A percentile compares a stretch with the other conserved stretches of the same genome.
Evolutionary conservation across 2,888 invertebrate species (phyloP).

Genomic region (Eucera pruinosa): DNA sequence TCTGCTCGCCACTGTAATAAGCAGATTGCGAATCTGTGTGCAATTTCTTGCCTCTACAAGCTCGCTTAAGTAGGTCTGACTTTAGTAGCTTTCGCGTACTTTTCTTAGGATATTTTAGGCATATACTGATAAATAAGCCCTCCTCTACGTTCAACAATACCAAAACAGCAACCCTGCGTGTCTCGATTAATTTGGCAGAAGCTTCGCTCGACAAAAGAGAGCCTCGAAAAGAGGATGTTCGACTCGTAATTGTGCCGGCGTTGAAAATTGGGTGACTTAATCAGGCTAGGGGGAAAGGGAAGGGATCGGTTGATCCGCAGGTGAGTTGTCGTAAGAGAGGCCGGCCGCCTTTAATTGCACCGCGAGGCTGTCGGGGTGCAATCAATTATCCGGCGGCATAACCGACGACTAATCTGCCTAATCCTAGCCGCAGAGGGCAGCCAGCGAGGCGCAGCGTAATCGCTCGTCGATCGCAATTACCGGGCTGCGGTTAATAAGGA

Average conservation of each 20-base stretch:
- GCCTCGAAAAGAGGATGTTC: not conserved
- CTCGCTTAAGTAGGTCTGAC: no score
- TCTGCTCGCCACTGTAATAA: no score
- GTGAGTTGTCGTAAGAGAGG: constrained; percentile 48
- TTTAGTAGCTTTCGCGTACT: no score
- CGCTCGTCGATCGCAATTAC: constrained; percentile 82
- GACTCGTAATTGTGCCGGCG: not conserved
- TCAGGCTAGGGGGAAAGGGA: constrained; percentile 11
- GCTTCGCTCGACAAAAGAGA: not conserved
- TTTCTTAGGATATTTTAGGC: no score
- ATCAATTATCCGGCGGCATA: constrained; percentile 80
- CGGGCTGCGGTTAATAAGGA: constrained; percentile 84
- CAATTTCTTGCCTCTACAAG: no score
- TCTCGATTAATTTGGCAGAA: not conserved
- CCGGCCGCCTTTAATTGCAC: constrained; percentile 64
- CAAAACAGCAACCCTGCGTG: no score
- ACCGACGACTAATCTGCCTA: constrained; percentile 83
- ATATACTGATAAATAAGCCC: no score
- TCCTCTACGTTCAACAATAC: no score
- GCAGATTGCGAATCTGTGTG: no score
- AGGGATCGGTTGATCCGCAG: constrained; percentile 39
- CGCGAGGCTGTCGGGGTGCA: constrained; percentile 64
- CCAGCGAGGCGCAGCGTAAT: constrained; percentile 82
- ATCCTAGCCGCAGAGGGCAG: constrained; percentile 76
- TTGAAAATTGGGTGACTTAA: constrained; percentile 39